Base-by-base conservation (phyloP, 2,888 invertebrate genomes). In the Subacronicta megacephala region DNA sequence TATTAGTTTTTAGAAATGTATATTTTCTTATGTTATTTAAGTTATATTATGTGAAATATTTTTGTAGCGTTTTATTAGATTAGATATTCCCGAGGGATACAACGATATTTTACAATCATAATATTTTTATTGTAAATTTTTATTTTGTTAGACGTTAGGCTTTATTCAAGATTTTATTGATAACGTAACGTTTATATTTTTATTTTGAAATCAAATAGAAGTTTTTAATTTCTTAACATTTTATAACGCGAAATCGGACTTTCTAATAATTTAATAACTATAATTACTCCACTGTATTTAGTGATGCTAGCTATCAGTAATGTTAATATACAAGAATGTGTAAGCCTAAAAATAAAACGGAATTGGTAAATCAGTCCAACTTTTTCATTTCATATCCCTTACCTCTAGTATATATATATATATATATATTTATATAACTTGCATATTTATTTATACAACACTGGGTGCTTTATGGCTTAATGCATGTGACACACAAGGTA, bases 301-400 rank as follows among this genome's bases (percentile, higher is more conserved):
- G 84, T 76, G 67, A 80, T 83, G 86, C 87, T 90, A 89, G 87
- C 78, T 84, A 81, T 84, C 86, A 64, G 78, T 80, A 78, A 82
- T 87, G 80, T 86, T 83, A 83, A 79, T 82, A 81, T 81, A 83
- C 78, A 79, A 78, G 38, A 80, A 77, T 90, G 88, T 91, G 89
- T 93, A 92, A 90, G 88, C 88, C 80, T 88, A 83, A 82, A 74
- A 89, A 89, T 86, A 90, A 92, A 92, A 88, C 84, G 89, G 90
- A 93, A 91, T 92, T 92, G 90, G 89, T 89, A 89, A 89, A 85
- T 83, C 76, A 79, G 53, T 68, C 0, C 9, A 64, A 70, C 66
- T 86, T 78, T 82, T 78, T 82, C 65, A 78, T 77, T 82, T 70
- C 26, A 45, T 41, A 45, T 58, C 43, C 58, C 51, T 33, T 20